Percentiles rank a stretch among this genome's conserved stretches.
phyloP scores from a whole-genome alignment of 2,113 vertebrate species.

The Naja naja region DNA sequence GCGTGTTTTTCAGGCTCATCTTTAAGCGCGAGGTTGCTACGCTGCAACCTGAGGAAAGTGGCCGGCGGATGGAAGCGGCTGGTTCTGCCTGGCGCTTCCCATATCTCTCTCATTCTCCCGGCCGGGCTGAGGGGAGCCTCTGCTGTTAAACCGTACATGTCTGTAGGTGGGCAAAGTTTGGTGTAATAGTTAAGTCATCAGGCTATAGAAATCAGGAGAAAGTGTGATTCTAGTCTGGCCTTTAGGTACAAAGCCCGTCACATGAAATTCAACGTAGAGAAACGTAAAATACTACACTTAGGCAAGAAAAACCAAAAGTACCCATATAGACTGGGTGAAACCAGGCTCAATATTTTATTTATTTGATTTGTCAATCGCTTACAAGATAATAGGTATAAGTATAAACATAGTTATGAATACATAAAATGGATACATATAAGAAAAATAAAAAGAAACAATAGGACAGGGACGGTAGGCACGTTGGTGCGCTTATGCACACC shows the following conservation, averaged over 20 bases:
- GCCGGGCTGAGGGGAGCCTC: background rate
- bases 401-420: no score
- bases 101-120: background rate
- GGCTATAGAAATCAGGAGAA: background rate
- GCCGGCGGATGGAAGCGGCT: background rate
- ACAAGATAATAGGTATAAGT: no score
- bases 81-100: background rate
- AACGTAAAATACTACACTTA: no score
- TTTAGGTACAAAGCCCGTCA: background rate
- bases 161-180: background rate
- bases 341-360: no score
- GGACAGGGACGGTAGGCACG: no score
- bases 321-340: no score
- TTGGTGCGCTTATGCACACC: no score
- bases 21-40: background rate
- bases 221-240: background rate
- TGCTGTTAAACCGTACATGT: background rate
- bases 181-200: background rate
- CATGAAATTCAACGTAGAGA: no score
- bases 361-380: no score
- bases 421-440: no score
- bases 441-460: no score
- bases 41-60: background rate
- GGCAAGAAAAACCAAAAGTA: no score
- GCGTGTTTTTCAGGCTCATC: background rate